Evolutionary conservation across 2,113 vertebrate genomes (phyloP).

Genomic region (Chamaetylas fuelleborni): DNA sequence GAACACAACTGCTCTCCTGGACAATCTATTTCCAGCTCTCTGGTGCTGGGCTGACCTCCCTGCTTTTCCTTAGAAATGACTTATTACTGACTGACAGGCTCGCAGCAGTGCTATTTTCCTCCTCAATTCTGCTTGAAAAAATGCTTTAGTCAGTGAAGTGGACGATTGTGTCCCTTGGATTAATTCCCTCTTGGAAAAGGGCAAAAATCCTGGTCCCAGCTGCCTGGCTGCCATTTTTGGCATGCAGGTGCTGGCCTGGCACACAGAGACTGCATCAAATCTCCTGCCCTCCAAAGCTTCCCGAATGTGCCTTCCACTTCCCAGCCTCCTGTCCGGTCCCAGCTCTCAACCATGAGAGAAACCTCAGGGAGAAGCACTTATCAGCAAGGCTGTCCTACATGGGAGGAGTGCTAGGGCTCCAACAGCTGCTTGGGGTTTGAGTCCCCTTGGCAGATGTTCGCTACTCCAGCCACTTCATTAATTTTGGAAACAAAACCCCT

Average conservation of each 20-base stretch:
- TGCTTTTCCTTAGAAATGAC: background rate
- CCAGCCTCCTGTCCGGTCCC: accelerated
- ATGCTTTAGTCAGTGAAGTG: no score
- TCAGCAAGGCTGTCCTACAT: background rate
- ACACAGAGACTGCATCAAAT: accelerated
- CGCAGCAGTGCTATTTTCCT: background rate
- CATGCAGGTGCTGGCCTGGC: background rate
- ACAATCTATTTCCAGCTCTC: background rate
- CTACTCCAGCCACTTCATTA: conserved; percentile 76
- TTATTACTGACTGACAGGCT: background rate
- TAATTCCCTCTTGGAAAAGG: background rate
- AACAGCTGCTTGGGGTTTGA: conserved; percentile 77
- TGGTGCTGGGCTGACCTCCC: background rate
- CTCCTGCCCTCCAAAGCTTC: background rate
- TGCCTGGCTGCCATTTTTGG: accelerated
- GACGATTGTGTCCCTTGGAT: background rate
- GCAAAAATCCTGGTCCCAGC: background rate
- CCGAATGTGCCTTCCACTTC: background rate
- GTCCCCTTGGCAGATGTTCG: conserved; percentile 75
- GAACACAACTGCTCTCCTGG: background rate
- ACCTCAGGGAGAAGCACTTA: background rate
- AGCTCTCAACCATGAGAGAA: background rate
- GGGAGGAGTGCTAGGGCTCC: conserved; percentile 52
- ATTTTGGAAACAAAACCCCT: conserved; percentile 75
- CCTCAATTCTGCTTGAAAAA: background rate